phyloP scores from a whole-genome alignment of 2,113 vertebrate genomes.

The Macaca mulatta region DNA sequence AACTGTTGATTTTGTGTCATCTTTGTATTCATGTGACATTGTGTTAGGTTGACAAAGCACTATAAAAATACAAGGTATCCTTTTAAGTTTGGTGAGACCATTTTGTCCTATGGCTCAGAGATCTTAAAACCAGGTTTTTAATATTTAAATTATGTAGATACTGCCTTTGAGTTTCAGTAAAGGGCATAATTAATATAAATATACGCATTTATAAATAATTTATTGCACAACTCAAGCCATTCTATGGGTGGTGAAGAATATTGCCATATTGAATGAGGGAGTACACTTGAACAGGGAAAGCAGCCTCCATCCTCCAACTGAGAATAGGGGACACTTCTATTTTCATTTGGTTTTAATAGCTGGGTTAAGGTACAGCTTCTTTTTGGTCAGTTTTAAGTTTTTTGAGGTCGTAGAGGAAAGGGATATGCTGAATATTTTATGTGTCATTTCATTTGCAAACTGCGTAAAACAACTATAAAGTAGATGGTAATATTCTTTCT shows the following conservation, averaged over 20 bases:
- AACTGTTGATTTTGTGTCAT: not conserved
- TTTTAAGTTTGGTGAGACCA: not conserved
- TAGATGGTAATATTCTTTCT: not conserved
- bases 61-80: not conserved
- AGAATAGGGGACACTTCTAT: not conserved
- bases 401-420: not conserved
- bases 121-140: not conserved
- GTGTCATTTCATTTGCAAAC: not conserved
- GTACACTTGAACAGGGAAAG: not conserved
- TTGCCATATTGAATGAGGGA: not conserved
- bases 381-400: not conserved
- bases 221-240: not conserved
- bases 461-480: not conserved
- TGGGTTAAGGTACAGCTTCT: not conserved
- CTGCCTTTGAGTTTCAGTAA: not conserved
- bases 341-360: constrained; percentile 7
- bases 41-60: not conserved
- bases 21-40: not conserved
- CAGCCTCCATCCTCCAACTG: not conserved
- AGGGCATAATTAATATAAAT: not conserved
- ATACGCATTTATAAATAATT: not conserved
- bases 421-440: not conserved
- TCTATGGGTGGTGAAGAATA: not conserved
- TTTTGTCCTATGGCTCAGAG: not conserved
- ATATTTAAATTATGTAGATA: not conserved